Percentiles rank a stretch among this genome's conserved stretches.
Conservation (phyloP, 1,140 invertebrate species). For the Hylaeus volcanicus region DNA sequence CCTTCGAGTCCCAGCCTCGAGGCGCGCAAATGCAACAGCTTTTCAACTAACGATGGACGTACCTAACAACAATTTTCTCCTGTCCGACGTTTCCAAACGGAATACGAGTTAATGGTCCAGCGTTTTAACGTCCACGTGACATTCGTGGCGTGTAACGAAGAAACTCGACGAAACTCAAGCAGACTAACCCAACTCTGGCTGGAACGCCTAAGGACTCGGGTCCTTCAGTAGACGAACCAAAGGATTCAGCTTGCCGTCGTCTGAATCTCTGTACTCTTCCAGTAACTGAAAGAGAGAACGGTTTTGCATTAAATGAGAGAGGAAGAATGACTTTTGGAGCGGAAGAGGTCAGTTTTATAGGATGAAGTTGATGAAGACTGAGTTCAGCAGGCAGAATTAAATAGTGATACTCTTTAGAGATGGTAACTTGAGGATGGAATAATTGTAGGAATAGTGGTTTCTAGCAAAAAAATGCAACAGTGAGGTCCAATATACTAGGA, state of each 20-base stretch:
- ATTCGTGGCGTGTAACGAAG: not conserved
- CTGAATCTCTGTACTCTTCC: conserved; percentile 85
- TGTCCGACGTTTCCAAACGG: not conserved
- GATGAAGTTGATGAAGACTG: too few relatives aligned
- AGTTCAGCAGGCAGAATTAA: too few relatives aligned
- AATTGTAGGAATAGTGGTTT: too few relatives aligned
- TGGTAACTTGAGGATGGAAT: too few relatives aligned
- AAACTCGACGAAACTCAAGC: conserved; percentile 21
- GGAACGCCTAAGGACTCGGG: conserved; percentile 42
- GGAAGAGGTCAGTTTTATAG: too few relatives aligned
- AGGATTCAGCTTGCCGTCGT: conserved; percentile 82
- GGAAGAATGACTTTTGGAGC: too few relatives aligned
- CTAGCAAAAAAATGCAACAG: too few relatives aligned
- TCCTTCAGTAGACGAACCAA: conserved; percentile 81
- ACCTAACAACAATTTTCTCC: conserved; percentile 31
- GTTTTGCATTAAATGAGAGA: not conserved
- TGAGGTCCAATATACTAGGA: too few relatives aligned
- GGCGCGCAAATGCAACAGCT: not conserved
- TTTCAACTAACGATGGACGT: conserved; percentile 32
- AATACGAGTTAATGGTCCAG: conserved; percentile 24
- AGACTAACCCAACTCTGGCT: conserved; percentile 21
- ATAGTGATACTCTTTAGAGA: too few relatives aligned
- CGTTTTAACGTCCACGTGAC: conserved; percentile 6
- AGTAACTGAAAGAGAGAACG: conserved; percentile 81
- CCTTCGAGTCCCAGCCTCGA: conserved; percentile 31